These are phyloP conservation scores for Hapalemur alaotrensis DNA, from an alignment of 2,797 vertebrate genomes.

Conservation along the genomic window DNA sequence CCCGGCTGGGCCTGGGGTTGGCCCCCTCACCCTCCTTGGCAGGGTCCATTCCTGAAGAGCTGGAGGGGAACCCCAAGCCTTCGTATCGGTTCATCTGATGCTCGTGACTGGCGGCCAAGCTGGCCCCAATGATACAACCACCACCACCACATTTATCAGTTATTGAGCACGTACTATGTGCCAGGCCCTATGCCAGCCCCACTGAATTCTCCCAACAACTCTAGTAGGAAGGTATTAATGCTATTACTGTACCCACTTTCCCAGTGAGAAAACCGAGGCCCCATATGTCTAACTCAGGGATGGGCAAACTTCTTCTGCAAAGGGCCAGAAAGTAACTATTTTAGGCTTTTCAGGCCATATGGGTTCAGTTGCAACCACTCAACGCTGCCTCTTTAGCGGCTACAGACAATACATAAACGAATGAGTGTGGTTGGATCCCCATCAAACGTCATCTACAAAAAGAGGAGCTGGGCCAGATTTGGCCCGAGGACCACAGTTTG, in stretches of 20 bases:
- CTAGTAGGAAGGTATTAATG: background rate
- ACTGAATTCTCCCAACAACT: fast-evolving
- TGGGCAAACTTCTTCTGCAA: background rate
- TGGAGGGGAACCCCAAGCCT: no score
- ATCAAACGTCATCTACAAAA: slow-evolving; percentile 14
- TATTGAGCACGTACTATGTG: fast-evolving
- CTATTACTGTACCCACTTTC: background rate
- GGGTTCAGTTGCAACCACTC: background rate
- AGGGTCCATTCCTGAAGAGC: background rate
- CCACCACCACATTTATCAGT: fast-evolving
- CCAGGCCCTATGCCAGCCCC: background rate
- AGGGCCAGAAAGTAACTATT: background rate
- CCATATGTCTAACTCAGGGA: fast-evolving
- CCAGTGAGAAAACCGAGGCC: background rate
- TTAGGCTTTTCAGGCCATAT: background rate
- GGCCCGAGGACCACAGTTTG: background rate
- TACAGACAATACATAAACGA: background rate
- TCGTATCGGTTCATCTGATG: background rate
- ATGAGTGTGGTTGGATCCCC: fast-evolving
- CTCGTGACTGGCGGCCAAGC: fast-evolving
- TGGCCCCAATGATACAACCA: background rate
- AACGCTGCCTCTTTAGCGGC: background rate
- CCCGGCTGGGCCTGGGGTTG: background rate
- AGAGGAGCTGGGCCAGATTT: background rate
- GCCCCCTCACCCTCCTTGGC: background rate